Evolutionary conservation across 2,888 invertebrate species (phyloP), one percentile per base, ranked within the genome.

Genomic region (Bellardia pandia): DNA sequence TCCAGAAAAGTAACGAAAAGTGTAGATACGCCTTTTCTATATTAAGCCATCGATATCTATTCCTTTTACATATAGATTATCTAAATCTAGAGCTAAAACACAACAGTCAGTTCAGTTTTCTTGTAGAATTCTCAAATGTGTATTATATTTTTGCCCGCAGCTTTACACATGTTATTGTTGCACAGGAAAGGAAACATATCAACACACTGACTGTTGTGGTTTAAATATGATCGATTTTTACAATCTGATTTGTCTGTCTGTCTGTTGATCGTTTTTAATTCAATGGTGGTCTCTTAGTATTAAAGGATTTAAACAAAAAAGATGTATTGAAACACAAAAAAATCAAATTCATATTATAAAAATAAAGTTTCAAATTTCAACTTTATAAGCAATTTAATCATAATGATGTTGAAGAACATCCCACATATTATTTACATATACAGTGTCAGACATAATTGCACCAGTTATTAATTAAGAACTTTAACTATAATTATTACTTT

Each of bases 261-360:
- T 60, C 5, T 13, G 66, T 37, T 42, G 13, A 42, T 56, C 23
- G 11, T 56, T 71, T 58, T 71, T 30, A 58, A 64, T 77, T 83
- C 64, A 64, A n/a, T 83, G 83, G 77, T 77, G 83, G 83, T 83
- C 83, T 42, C 37, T 72, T 45, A 48, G 72, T 51, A 14, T 72
- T 77, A 48, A 64, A 83, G 83, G 62, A 83, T 83, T 72, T 71
- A 33, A 76, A 51, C 53, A 58, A 51, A 68, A 45, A 45, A 58
- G 3, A 33, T 69, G 5, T 42, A n/a, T 62, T 71, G 16, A 77
- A 64, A 56, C 2, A 16, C 45, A 77, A 33, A 71, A n/a, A 45
- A 83, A 71, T 7, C 11, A 77, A 64, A 56, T 45, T 45, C 71
- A 64, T 30, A 33, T 60, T 14, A n/a, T n/a, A 0, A 4, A 53